phyloP scores from a whole-genome alignment of 2,888 invertebrate genomes.

The Xylota sylvarum region DNA sequence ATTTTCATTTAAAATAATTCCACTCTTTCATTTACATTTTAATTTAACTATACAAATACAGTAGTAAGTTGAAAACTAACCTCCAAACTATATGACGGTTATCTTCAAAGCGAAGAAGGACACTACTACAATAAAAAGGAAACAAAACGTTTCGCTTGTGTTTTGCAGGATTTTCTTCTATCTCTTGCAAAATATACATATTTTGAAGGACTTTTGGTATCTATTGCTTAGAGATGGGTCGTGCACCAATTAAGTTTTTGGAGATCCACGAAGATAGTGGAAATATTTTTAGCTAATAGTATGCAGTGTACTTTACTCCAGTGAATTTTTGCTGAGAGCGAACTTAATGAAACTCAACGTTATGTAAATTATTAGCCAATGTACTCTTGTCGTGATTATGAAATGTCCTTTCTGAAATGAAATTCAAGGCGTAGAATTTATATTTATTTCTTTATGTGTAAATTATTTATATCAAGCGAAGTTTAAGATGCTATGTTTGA shows the following conservation, averaged over 20 bases:
- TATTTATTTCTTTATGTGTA: background rate
- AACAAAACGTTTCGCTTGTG: slow-evolving; percentile 10
- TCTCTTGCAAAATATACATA: slow-evolving; percentile 3
- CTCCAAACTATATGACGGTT: slow-evolving; percentile 18
- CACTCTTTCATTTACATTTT: slow-evolving; percentile 57
- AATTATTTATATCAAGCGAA: too few species aligned
- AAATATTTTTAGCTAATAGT: slow-evolving; percentile 11
- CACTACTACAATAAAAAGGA: slow-evolving; percentile 5
- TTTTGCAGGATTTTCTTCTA: background rate
- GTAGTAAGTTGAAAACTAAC: slow-evolving; percentile 21
- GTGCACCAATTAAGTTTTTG: slow-evolving; percentile 46
- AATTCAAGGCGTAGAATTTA: background rate
- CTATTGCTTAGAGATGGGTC: slow-evolving; percentile 29
- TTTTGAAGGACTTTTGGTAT: slow-evolving; percentile 36
- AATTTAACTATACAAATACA: slow-evolving; percentile 33
- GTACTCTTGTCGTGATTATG: background rate
- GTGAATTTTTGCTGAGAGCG: background rate
- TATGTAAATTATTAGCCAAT: background rate
- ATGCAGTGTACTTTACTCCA: background rate
- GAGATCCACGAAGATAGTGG: slow-evolving; percentile 33
- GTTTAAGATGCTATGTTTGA: too few species aligned
- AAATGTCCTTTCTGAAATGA: background rate
- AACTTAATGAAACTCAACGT: slow-evolving; percentile 19
- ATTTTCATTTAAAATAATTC: slow-evolving; percentile 39
- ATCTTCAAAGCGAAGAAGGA: slow-evolving; percentile 1